Evolutionary conservation across 2,797 vertebrate species (phyloP).

Genomic region (Tapirus indicus): DNA sequence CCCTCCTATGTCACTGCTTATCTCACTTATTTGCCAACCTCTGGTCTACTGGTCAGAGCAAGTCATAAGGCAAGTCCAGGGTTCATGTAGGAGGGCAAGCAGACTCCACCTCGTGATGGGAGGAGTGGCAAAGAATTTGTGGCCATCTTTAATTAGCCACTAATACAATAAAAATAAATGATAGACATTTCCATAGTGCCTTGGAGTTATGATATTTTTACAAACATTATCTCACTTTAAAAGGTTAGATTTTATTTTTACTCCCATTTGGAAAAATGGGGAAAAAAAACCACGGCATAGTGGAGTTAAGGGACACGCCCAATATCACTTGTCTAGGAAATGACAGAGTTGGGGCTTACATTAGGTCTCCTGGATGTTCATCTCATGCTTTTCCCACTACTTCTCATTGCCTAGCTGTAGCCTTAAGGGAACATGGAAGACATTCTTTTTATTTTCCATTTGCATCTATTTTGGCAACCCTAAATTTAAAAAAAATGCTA

Average conservation of each 20-base stretch:
- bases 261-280: neutral
- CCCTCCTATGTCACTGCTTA: neutral
- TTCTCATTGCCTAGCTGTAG: neutral
- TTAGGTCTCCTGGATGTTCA: neutral
- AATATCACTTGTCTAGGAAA: neutral
- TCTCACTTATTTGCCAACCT: neutral
- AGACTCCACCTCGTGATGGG: neutral
- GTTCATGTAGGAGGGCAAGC: neutral
- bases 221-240: neutral
- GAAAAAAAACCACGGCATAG: neutral
- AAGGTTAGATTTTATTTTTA: neutral
- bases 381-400: neutral
- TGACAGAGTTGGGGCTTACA: neutral
- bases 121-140: neutral
- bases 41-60: neutral
- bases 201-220: neutral
- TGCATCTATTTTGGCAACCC: neutral
- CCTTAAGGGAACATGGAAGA: neutral
- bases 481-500: neutral
- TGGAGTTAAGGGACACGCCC: neutral
- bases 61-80: neutral
- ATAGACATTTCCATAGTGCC: neutral
- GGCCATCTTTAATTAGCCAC: neutral
- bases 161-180: neutral
- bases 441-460: neutral